Base-by-base conservation (phyloP, 2,113 vertebrate genomes). In the Colinus virginianus region DNA sequence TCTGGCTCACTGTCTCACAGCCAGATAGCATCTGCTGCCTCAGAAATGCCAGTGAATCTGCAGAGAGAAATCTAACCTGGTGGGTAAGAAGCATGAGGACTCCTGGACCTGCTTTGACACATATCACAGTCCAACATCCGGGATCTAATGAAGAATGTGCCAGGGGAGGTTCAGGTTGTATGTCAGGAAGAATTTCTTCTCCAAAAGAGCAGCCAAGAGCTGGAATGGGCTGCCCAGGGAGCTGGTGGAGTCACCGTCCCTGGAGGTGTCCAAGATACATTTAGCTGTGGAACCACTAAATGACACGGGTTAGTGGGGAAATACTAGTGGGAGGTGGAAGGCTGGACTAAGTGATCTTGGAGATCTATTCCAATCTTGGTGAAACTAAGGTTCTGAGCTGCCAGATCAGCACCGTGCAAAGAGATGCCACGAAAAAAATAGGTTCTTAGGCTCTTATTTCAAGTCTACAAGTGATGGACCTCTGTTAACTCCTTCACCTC, bases 1-100 rank as follows among this genome's bases (percentile, higher is more conserved):
- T 67, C 77, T 91, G 82, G 87, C 93, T 91, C 58, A 51, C 84
- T 93, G 82, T 13, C 70, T 93, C 84, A 19, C 74, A 82, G 55
- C 91, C 96, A 66, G 53, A 86, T 87, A 79, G 67, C 88, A 91
- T 0, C 1, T 78, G 78, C 46, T 95, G 63, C 72, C 48, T 53
- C 18, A n/a, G 46, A 82, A 88, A 69, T 56, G 32, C 40, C 40
- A 40, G 40, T 32, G 51, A n/a, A 10, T 62, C 48, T 84, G 23
- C 42, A 85, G 93, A 49, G 61, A 42, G 9, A 87, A 34, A 56
- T 7, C 2, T 36, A 55, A 25, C 17, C 45, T 36, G 59, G 6
- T 58, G 22, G 8, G 18, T 22, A 40, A 55, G 77, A 48, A 22
- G 16, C 30, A 6, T 2, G 8, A 46, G 18, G 9, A 9, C 11